Base-by-base conservation (phyloP, 2,888 invertebrate genomes). In the Aspidiotus rigidus region DNA sequence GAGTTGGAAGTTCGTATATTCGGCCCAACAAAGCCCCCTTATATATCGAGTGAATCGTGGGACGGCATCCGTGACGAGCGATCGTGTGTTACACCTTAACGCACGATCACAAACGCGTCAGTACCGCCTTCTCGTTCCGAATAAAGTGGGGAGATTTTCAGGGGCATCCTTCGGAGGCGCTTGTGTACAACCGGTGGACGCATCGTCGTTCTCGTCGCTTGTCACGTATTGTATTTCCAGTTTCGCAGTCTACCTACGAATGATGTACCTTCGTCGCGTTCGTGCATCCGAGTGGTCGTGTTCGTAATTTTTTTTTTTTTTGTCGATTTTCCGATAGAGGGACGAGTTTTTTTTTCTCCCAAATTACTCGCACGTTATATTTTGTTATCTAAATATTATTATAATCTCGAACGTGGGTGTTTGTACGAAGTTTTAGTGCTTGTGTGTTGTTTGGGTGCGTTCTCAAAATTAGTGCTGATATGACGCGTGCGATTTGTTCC, bases 111-210 rank as follows among this genome's bases (percentile, higher is more conserved):
- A 49, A 11, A 28, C 15, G 28, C 64, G 64, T 16, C 10, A 59
- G 67, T 39, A 60, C 67, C 67, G 67, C 67, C 67, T 67, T 67
- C 56, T 53, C 28, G 28, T 28, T 28, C 49, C 60, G 60, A 57
- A 59, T 59, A 28, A 16, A 59, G 67, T 49, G 67, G 67, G 64
- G 60, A 39, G 15, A 15, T 60, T 67, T 67, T 67, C 59, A 67
- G 60, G 60, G 67, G 67, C 67, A 67, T 44, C 67, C 67, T 67
- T 44, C 40, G 67, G 39, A 67, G 59, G 59, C 53, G 49, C 60
- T 67, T 1, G 59, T 39, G 60, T 41, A 54, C 54, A 67, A 67
- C 67, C 67, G 67, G 67, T 67, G 67, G 67, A 42, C 28, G 28
- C 28, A 49, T 59, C 67, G 67, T 44, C 49, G 66, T 40, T 17